A percentile compares a stretch with the other conserved stretches of the same genome.
Evolutionary conservation across 1,140 invertebrate genomes (phyloP).

Genomic region (Pseudomyrmex cubaensis): DNA sequence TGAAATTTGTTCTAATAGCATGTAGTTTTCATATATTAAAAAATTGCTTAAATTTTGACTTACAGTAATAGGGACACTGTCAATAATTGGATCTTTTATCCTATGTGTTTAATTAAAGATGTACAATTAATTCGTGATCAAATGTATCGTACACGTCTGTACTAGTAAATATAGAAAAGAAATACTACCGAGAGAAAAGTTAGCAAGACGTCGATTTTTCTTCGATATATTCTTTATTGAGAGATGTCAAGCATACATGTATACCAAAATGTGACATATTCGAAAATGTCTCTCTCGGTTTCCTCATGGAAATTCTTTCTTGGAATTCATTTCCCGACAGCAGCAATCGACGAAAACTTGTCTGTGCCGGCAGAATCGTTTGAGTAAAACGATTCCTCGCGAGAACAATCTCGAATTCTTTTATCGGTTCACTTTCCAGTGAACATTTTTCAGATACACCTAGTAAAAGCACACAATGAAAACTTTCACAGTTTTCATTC

Average conservation of each 20-base stretch:
- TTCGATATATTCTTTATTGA: background rate
- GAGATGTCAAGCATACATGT: background rate
- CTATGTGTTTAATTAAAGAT: no score
- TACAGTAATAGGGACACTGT: no score
- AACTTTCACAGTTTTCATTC: background rate
- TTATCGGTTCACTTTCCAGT: background rate
- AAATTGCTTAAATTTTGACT: no score
- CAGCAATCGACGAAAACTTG: background rate
- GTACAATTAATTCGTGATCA: no score
- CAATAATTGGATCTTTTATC: no score
- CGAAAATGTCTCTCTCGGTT: background rate
- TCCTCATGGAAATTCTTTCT: background rate
- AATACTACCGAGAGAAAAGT: background rate
- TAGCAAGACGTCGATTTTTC: background rate
- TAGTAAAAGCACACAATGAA: background rate
- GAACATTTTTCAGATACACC: background rate
- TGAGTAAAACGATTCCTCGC: constrained; percentile 13
- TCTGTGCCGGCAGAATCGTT: background rate
- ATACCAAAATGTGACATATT: background rate
- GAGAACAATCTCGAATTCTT: constrained; percentile 35
- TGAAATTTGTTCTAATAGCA: no score
- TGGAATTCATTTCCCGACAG: constrained; percentile 2
- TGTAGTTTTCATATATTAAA: background rate
- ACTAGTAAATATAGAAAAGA: no score
- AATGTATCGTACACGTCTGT: no score